Base-by-base conservation (phyloP, 2,888 invertebrate genomes). In the Lomographa bimaculata region DNA sequence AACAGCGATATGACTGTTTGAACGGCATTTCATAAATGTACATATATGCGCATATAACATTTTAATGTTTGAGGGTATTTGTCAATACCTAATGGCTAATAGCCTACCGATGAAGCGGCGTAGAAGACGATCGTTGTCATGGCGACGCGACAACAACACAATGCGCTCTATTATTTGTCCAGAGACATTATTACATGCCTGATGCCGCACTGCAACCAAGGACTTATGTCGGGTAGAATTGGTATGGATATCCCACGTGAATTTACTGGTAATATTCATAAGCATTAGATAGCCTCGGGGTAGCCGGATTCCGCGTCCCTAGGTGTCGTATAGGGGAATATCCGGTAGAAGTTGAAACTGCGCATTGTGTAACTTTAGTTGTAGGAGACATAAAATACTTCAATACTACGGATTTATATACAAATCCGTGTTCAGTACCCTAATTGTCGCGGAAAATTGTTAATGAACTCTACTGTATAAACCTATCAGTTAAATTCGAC, bases 31-130 rank as follows among this genome's bases (percentile, higher is more conserved):
- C 54, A 61, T 64, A 58, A 54, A 58, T 50, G 48, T 57, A 50
- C 62, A 52, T 59, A 33, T 53, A 37, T 47, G 47, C 23, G 49
- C 48, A 59, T 54, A 55, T 48, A 49, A 61, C 49, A 42, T 56
- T 60, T 64, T 60, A 50, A 60, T 61, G 60, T 64, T 60, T 61
- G 61, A 70, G 57, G 66, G 57, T 78, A 77, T 80, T 75, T 79
- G 85, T 86, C 85, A 81, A 83, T 79, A 79, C 71, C 78, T 83
- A 79, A 79, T 77, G 74, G 73, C 73, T 79, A 79, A 82, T 84
- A 76, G 76, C 60, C 58, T 46, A 60, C 57, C 76, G 75, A 74
- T 75, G 77, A 77, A 59, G 64, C 73, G 64, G 66, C 68, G 68
- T 72, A 65, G 69, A 84, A 86, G 85, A 86, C 83, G 79, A 77